A percentile compares a stretch with the other conserved stretches of the same genome.
These are phyloP conservation scores for Leptinotarsa texana DNA, from an alignment of 1,140 invertebrate genomes.

Conservation along the genomic window DNA sequence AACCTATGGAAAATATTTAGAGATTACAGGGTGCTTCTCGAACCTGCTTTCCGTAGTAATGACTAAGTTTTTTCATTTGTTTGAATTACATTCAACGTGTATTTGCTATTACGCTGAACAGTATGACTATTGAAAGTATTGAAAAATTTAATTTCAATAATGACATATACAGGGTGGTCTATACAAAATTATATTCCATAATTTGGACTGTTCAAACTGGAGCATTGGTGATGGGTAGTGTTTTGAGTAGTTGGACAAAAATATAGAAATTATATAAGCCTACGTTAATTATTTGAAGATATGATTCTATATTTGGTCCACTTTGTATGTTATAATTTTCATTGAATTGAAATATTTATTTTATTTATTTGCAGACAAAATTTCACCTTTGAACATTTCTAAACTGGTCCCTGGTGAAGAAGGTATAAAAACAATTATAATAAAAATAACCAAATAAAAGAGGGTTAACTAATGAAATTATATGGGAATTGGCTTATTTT, in stretches of 20 bases:
- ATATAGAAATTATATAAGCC: too few species aligned
- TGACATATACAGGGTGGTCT: constrained; percentile 5
- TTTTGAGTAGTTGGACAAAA: not conserved
- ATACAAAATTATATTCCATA: not conserved
- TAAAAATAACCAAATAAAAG: not conserved
- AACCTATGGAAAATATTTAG: too few species aligned
- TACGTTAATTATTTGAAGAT: not conserved
- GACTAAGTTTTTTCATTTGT: too few species aligned
- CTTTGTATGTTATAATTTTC: not conserved
- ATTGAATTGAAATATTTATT: constrained; percentile 1
- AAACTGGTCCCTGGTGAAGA: constrained; percentile 1
- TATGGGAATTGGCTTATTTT: not conserved
- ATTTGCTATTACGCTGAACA: too few species aligned
- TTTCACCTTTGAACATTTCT: constrained; percentile 8
- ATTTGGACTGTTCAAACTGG: not conserved
- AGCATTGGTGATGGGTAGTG: not conserved
- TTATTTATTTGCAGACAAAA: constrained; percentile 7
- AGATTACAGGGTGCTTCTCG: too few species aligned
- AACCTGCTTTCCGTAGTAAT: too few species aligned
- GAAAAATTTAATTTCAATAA: not conserved
- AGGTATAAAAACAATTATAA: constrained; percentile 6
- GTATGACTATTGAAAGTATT: too few species aligned
- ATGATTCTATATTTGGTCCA: constrained; percentile 2
- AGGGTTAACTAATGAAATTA: constrained; percentile 1
- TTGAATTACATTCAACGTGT: too few species aligned